These are phyloP conservation scores for Lycocorax pyrrhopterus DNA, from an alignment of 2,113 vertebrate genomes.

Conservation along the genomic window DNA sequence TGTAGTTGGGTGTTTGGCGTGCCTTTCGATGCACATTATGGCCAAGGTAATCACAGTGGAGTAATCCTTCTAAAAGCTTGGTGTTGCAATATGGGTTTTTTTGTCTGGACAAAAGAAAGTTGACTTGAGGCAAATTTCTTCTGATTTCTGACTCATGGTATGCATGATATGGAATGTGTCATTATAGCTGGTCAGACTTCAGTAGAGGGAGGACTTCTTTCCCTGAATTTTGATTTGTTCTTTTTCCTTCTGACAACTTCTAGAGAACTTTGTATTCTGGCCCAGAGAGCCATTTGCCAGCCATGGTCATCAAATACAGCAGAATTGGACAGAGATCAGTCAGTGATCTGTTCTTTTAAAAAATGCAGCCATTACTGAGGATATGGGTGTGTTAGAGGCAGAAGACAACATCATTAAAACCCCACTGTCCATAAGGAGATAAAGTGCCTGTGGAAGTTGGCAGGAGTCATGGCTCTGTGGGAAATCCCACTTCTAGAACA, in stretches of 20 bases:
- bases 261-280: background rate
- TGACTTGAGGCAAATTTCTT: background rate
- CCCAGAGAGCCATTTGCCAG: background rate
- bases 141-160: background rate
- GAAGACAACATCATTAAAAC: background rate
- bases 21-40: background rate
- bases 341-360: background rate
- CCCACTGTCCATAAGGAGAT: background rate
- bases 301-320: background rate
- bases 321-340: background rate
- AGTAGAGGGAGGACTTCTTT: background rate
- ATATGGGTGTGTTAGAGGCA: background rate
- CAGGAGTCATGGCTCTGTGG: background rate
- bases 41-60: background rate
- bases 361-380: background rate
- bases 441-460: background rate
- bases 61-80: background rate
- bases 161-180: background rate
- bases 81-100: background rate
- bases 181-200: background rate
- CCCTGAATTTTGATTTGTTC: background rate
- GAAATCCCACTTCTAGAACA: background rate
- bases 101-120: background rate
- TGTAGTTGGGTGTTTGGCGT: background rate
- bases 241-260: background rate